phyloP scores from a whole-genome alignment of 1,140 invertebrate genomes.

The Heliconius melpomene region DNA sequence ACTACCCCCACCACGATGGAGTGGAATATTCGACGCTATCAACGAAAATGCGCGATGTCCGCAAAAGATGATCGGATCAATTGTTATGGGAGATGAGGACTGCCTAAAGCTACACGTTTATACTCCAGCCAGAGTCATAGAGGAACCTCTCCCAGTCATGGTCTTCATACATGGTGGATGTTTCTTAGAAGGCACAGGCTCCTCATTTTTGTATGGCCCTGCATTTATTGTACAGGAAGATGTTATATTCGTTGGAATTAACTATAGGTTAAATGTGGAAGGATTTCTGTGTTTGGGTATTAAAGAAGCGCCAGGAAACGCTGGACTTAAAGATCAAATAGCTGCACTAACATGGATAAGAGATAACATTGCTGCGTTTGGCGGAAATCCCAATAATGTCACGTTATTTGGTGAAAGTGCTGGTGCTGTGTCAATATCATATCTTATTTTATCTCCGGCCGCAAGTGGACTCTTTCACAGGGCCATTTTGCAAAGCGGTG shows the following conservation, averaged over 20 bases:
- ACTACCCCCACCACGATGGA: conserved; percentile 75
- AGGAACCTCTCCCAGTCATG: conserved; percentile 80
- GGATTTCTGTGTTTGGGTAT: conserved; percentile 85
- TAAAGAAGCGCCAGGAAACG: conserved; percentile 82
- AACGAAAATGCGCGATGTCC: conserved; percentile 69
- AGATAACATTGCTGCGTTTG: conserved; percentile 80
- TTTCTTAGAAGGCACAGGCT: conserved; percentile 82
- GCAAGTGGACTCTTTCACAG: conserved; percentile 68
- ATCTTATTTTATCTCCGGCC: conserved; percentile 65
- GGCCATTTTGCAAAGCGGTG: conserved; percentile 85
- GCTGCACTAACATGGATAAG: conserved; percentile 82
- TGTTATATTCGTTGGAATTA: conserved; percentile 85
- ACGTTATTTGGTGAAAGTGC: conserved; percentile 78
- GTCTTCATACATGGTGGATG: conserved; percentile 85
- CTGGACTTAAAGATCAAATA: conserved; percentile 83
- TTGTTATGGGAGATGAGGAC: conserved; percentile 84
- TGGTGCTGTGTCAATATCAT: conserved; percentile 72
- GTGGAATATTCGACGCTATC: conserved; percentile 76
- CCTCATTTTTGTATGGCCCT: conserved; percentile 80
- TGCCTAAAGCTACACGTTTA: conserved; percentile 93
- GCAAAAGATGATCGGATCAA: conserved; percentile 53
- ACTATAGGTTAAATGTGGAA: conserved; percentile 85
- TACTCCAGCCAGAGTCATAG: conserved; percentile 79
- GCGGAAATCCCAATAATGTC: conserved; percentile 75
- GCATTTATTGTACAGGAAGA: conserved; percentile 84